A percentile compares a stretch with the other conserved stretches of the same genome.
phyloP scores from a whole-genome alignment of 2,888 invertebrate genomes.

The Platycheirus albimanus region DNA sequence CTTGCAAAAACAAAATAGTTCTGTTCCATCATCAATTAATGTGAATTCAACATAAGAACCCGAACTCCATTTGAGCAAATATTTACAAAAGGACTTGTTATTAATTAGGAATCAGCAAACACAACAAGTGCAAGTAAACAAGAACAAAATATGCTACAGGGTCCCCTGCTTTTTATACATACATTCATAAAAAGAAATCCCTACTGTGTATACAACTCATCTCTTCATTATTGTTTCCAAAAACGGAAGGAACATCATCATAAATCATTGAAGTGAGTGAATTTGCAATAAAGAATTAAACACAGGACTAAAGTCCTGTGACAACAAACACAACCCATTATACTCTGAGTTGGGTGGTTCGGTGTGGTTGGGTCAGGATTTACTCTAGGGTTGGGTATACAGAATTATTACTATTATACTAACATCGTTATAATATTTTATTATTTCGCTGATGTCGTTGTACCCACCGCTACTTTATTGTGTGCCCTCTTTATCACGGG shows the following conservation, averaged over 20 bases:
- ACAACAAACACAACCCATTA: slow-evolving; percentile 47
- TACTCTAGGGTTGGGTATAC: slow-evolving; percentile 13
- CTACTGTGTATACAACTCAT: neutral
- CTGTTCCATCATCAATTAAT: too few species aligned
- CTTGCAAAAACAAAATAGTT: too few species aligned
- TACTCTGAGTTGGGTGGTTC: neutral
- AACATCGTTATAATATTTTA: slow-evolving; percentile 69
- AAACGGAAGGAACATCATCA: slow-evolving; percentile 56
- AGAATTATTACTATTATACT: slow-evolving; percentile 62
- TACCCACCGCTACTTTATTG: slow-evolving; percentile 4
- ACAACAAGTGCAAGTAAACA: slow-evolving; percentile 53
- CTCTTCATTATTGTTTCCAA: slow-evolving; percentile 28
- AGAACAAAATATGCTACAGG: slow-evolving; percentile 45
- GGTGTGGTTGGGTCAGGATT: neutral
- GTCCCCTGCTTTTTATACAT: neutral
- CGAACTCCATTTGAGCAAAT: neutral
- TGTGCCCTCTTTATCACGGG: slow-evolving; percentile 50
- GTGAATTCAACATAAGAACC: neutral
- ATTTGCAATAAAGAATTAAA: slow-evolving; percentile 53
- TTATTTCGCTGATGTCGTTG: slow-evolving; percentile 39
- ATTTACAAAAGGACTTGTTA: slow-evolving; percentile 32
- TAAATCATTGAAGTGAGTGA: slow-evolving; percentile 61
- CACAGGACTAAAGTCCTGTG: slow-evolving; percentile 34
- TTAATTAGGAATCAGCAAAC: slow-evolving; percentile 59
- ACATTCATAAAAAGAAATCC: neutral